A percentile compares a stretch with the other conserved stretches of the same genome.
Evolutionary conservation across 1,140 invertebrate species (phyloP).

Genomic region (Euborellia annulipes): DNA sequence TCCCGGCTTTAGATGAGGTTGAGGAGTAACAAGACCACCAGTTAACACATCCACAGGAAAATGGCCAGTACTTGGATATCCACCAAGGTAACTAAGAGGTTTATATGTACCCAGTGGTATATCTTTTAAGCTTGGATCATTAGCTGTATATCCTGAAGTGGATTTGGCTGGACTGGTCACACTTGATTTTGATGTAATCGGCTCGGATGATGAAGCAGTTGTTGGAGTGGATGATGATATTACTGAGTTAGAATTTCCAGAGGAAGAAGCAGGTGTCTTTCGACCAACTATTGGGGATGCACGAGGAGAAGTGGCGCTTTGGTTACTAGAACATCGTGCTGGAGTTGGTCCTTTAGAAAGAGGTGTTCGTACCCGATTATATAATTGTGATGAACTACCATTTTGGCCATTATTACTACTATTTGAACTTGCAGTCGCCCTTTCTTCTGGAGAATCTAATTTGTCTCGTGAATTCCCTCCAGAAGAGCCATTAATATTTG

Average conservation of each 20-base stretch:
- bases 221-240: too few species aligned
- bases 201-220: too few species aligned
- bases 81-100: slow-evolving; percentile 34
- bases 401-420: slow-evolving; percentile 19
- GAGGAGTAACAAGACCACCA: slow-evolving; percentile 49
- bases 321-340: slow-evolving; percentile 38
- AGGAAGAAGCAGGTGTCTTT: slow-evolving; percentile 26
- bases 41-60: slow-evolving; percentile 55
- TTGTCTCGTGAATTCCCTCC: slow-evolving; percentile 32
- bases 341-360: slow-evolving; percentile 7
- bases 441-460: slow-evolving; percentile 38
- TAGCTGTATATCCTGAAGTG: slow-evolving; percentile 8
- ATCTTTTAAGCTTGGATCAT: slow-evolving; percentile 45
- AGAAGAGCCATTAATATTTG: slow-evolving; percentile 24
- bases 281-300: slow-evolving; percentile 28
- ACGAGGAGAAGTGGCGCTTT: slow-evolving; percentile 42
- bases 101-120: slow-evolving; percentile 44
- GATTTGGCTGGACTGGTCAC: too few species aligned
- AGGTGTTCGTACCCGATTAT: slow-evolving; percentile 33
- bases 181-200: too few species aligned
- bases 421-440: slow-evolving; percentile 22
- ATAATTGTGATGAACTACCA: too few species aligned
- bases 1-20: slow-evolving; percentile 42
- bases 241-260: background rate
- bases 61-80: slow-evolving; percentile 33